Conservation (phyloP, 2,888 invertebrate species). For the Oegoconia quadripuncta region DNA sequence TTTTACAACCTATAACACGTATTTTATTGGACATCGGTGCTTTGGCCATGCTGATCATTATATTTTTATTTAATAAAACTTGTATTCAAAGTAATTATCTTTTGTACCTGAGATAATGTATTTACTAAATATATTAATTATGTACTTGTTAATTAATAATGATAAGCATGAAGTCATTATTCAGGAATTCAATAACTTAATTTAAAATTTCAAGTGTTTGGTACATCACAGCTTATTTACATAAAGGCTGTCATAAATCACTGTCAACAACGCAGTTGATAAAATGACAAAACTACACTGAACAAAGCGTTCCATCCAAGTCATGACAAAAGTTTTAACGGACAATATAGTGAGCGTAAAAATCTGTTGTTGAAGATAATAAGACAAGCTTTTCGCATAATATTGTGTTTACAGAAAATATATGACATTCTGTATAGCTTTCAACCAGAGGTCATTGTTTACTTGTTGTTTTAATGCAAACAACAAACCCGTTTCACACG, state of each 20-base stretch:
- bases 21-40: constrained; percentile 66
- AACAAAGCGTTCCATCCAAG: constrained; percentile 28
- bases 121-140: constrained; percentile 2
- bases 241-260: constrained; percentile 60
- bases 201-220: constrained; percentile 27
- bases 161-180: background rate
- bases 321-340: constrained; percentile 43
- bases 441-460: constrained; percentile 51
- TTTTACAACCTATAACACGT: constrained; percentile 65
- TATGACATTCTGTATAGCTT: constrained; percentile 52
- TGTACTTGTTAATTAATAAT: background rate
- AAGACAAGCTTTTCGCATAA: constrained; percentile 38
- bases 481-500: constrained; percentile 30
- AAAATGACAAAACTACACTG: constrained; percentile 32
- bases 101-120: background rate
- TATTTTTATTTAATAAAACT: constrained; percentile 29
- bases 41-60: constrained; percentile 67
- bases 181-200: constrained; percentile 9
- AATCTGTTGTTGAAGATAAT: constrained; percentile 44
- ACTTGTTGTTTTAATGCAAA: constrained; percentile 42
- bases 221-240: constrained; percentile 29
- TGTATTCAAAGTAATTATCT: constrained; percentile 3
- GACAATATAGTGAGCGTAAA: constrained; percentile 46
- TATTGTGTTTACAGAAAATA: constrained; percentile 51
- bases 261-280: constrained; percentile 57